Evolutionary conservation across 2,797 vertebrate genomes (phyloP).

Genomic region (Darevskia nairensis): DNA sequence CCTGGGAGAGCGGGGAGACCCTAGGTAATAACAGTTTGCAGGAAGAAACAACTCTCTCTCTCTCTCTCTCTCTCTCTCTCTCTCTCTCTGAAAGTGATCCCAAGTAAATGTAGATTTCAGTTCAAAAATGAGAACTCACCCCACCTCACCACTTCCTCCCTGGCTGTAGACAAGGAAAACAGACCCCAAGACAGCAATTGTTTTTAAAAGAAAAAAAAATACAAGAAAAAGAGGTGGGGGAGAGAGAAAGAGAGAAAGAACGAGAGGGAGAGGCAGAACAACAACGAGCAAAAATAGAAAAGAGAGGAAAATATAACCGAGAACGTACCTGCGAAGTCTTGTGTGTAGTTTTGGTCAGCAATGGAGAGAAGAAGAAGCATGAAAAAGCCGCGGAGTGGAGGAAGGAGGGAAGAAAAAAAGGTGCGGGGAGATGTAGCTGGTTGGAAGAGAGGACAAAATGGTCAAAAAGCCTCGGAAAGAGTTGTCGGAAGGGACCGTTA

Average conservation of each 20-base stretch:
- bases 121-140: conserved; percentile 29
- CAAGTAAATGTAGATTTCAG: conserved; percentile 63
- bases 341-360: conserved; percentile 86
- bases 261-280: conserved; percentile 7
- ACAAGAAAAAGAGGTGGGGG: not conserved
- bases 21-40: conserved; percentile 52
- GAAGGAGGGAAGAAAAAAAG: conserved; percentile 69
- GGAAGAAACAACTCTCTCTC: conserved; percentile 47
- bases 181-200: conserved; percentile 19
- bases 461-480: conserved; percentile 91
- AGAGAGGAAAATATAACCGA: conserved; percentile 69
- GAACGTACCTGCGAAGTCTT: conserved; percentile 88
- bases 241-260: conserved; percentile 18
- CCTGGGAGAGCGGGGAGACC: conserved; percentile 29
- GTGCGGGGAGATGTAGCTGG: conserved; percentile 86
- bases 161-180: conserved; percentile 55
- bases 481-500: conserved; percentile 95
- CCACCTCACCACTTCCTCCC: conserved; percentile 15
- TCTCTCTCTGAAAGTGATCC: conserved; percentile 64
- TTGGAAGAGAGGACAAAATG: conserved; percentile 77
- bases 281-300: conserved; percentile 28
- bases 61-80: conserved; percentile 3
- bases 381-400: conserved; percentile 82
- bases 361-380: conserved; percentile 84
- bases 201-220: not conserved